Conservation (phyloP, 1,140 invertebrate species). For the Zophobas morio region DNA sequence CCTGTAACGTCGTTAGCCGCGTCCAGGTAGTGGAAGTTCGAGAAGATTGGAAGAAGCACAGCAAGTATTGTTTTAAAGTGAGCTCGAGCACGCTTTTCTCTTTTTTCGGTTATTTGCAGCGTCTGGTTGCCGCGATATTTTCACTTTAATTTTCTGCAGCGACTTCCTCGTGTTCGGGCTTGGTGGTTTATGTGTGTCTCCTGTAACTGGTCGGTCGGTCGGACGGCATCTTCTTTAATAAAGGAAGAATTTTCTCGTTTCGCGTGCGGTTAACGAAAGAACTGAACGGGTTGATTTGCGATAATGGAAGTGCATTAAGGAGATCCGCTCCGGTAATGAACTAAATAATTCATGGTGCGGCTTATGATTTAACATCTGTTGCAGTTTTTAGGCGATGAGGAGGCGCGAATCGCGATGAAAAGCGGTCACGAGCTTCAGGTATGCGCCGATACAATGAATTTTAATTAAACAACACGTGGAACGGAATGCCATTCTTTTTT, state of each 20-base stretch:
- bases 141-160: constrained; percentile 10
- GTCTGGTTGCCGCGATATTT: neutral
- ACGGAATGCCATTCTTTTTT: constrained; percentile 5
- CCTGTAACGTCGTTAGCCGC: constrained; percentile 2
- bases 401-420: no score
- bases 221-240: constrained; percentile 26
- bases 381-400: constrained; percentile 22
- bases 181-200: constrained; percentile 3
- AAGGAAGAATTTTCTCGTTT: constrained; percentile 32
- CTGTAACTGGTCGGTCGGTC: neutral
- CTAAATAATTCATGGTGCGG: constrained; percentile 24
- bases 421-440: neutral
- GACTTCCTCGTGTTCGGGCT: constrained; percentile 2
- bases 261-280: constrained; percentile 21
- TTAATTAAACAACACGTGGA: constrained; percentile 16
- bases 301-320: constrained; percentile 47
- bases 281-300: constrained; percentile 44
- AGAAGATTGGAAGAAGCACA: constrained; percentile 18
- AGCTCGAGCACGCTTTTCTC: neutral
- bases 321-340: constrained; percentile 35
- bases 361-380: constrained; percentile 37
- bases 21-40: constrained; percentile 2
- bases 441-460: constrained; percentile 13
- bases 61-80: constrained; percentile 18
- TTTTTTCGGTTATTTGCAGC: constrained; percentile 2